Evolutionary conservation across 1,140 invertebrate genomes (phyloP).

Genomic region (Penaeus japonicus): DNA sequence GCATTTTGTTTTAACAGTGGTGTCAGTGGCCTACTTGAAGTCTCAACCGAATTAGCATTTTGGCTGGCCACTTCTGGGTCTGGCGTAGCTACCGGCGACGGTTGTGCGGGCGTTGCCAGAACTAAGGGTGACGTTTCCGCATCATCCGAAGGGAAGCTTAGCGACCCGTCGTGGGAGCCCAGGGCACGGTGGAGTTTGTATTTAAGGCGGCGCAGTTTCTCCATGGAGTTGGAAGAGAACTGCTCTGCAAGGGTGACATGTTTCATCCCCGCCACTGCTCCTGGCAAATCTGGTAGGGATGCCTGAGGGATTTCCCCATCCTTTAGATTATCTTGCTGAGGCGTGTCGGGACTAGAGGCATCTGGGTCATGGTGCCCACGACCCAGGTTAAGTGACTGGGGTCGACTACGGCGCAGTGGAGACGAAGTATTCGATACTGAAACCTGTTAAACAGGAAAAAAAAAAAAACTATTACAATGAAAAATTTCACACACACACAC

Average conservation of each 20-base stretch:
- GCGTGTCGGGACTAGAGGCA: slow-evolving; percentile 19
- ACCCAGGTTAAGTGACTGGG: slow-evolving; percentile 38
- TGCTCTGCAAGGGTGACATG: slow-evolving; percentile 33
- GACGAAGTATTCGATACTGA: slow-evolving; percentile 35
- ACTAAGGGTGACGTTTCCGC: slow-evolving; percentile 42
- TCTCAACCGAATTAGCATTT: background rate
- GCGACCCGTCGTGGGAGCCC: slow-evolving; percentile 29
- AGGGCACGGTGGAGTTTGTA: slow-evolving; percentile 35
- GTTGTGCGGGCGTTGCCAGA: slow-evolving; percentile 6
- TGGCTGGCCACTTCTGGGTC: background rate
- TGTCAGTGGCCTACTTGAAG: slow-evolving; percentile 16
- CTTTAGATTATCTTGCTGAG: slow-evolving; percentile 3
- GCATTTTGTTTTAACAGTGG: slow-evolving; percentile 34
- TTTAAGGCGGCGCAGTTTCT: slow-evolving; percentile 38
- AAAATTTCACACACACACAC: too few species aligned
- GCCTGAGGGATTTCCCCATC: slow-evolving; percentile 14
- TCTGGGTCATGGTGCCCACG: background rate
- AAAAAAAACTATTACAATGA: background rate
- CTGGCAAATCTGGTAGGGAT: slow-evolving; percentile 31
- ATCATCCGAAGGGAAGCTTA: slow-evolving; percentile 17
- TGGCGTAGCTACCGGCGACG: background rate
- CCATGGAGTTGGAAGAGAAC: slow-evolving; percentile 34
- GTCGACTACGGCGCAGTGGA: slow-evolving; percentile 29
- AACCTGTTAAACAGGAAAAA: slow-evolving; percentile 9
- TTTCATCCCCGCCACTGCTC: slow-evolving; percentile 30